A percentile compares a stretch with the other conserved stretches of the same genome.
Conservation (phyloP, 1,140 invertebrate species). For the Drosophila eugracilis region DNA sequence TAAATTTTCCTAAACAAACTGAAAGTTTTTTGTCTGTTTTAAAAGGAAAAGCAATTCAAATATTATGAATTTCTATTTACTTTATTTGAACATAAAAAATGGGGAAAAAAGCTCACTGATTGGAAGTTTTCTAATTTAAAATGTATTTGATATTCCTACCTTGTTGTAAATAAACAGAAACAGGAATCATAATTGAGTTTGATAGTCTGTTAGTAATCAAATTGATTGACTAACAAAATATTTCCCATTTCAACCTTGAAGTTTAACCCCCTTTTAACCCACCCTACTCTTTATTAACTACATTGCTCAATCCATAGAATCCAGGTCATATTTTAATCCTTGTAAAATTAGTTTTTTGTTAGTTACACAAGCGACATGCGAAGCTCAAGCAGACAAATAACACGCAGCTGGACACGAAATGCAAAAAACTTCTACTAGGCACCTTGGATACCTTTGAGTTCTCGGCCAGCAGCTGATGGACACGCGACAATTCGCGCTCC, state of each 20-base stretch:
- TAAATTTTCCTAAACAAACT: too few relatives aligned
- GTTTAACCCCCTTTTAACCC: not conserved
- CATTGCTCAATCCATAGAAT: not conserved
- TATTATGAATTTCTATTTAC: not conserved
- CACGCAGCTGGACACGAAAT: constrained; percentile 48
- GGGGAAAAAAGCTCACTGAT: not conserved
- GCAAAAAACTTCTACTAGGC: constrained; percentile 85
- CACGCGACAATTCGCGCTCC: constrained; percentile 92
- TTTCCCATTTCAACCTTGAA: not conserved
- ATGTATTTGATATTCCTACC: constrained; percentile 1
- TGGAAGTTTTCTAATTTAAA: not conserved
- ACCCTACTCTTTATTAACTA: not conserved
- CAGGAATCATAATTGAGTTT: too few relatives aligned
- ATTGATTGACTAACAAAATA: not conserved
- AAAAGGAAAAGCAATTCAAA: too few relatives aligned
- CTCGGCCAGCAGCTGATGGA: constrained; percentile 93
- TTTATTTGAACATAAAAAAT: not conserved
- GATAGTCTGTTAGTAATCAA: not conserved
- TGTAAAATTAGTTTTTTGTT: constrained; percentile 42
- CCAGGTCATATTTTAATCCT: not conserved
- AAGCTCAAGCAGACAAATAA: constrained; percentile 68
- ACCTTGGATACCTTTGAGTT: constrained; percentile 92
- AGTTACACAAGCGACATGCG: constrained; percentile 80
- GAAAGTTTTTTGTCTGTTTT: too few relatives aligned
- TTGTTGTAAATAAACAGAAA: not conserved